Base-by-base conservation (phyloP, 2,113 vertebrate genomes). In the Setophaga coronata region DNA sequence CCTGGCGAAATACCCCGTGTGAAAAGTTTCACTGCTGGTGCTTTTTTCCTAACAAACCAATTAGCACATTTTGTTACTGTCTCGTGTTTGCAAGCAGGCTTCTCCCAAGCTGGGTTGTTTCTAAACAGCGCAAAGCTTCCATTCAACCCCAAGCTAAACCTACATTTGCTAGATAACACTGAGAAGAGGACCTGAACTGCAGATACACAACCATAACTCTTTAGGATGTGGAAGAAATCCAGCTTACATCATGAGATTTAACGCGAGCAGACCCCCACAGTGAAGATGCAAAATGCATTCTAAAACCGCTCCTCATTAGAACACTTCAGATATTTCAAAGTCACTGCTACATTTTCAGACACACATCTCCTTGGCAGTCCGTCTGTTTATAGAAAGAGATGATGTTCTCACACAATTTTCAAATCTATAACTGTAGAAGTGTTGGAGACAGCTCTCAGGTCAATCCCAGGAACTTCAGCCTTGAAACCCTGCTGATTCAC, bases 241-340 rank as follows among this genome's bases (percentile, higher is more conserved):
- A 42, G 31, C 7, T 47, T 47, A 5, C 4, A 21, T 16, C 57
- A 36, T 24, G 15, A 34, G 28, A 33, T 42, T 81, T 38, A 56
- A 1, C 7, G 12, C 2, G 5, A 56, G 23, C 18, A 1, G 54
- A 84, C 54, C 26, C 1, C 1, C 9, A 40, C 3, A 18, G n/a
- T 5, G 54, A 67, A 62, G 64, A 70, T 17, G 12, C 15, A 81
- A 72, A 53, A 48, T 3, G 25, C 18, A n/a, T 72, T 83, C 54
- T 34, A 16, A 87, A 84, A 82, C 29, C 14, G 19, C 23, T 65
- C 66, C 58, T 48, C 21, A 20, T 53, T 36, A 51, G 54, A 82
- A 76, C 28, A 25, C 21, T 62, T 45, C 14, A 3, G 18, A 18
- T 82, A n/a, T 31, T 79, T 82, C 70, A 36, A 82, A 81, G 58